Conservation (phyloP, 2,113 vertebrate species). For the Cochlearius cochlearius region DNA sequence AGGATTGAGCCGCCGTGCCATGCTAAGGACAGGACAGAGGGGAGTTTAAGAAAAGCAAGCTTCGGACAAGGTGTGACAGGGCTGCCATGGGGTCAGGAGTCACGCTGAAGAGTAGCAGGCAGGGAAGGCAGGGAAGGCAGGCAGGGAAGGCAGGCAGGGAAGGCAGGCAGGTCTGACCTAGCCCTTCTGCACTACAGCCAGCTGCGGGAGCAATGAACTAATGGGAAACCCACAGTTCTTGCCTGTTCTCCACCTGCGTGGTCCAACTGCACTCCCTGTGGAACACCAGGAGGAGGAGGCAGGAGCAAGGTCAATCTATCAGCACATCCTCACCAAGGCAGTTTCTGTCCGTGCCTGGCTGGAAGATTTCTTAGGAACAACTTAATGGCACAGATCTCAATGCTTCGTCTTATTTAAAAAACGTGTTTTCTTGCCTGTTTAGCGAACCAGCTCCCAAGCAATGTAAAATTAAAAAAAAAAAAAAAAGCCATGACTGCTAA, state of each 20-base stretch:
- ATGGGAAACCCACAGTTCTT: fast-evolving
- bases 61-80: neutral
- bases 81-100: neutral
- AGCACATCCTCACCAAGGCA: neutral
- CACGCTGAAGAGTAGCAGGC: neutral
- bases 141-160: neutral
- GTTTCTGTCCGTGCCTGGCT: neutral
- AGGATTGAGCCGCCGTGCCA: fast-evolving
- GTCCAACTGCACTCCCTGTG: neutral
- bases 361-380: neutral
- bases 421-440: neutral
- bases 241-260: neutral
- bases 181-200: neutral
- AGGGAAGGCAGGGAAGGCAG: neutral
- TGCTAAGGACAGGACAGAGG: neutral
- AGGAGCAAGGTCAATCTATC: fast-evolving
- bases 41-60: neutral
- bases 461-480: neutral
- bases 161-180: neutral
- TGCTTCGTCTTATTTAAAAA: neutral
- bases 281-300: neutral
- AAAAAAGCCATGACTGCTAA: neutral
- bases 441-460: neutral
- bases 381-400: neutral
- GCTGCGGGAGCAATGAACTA: neutral